Evolutionary conservation across 2,888 invertebrate species (phyloP).

Genomic region (Clostera curtula): DNA sequence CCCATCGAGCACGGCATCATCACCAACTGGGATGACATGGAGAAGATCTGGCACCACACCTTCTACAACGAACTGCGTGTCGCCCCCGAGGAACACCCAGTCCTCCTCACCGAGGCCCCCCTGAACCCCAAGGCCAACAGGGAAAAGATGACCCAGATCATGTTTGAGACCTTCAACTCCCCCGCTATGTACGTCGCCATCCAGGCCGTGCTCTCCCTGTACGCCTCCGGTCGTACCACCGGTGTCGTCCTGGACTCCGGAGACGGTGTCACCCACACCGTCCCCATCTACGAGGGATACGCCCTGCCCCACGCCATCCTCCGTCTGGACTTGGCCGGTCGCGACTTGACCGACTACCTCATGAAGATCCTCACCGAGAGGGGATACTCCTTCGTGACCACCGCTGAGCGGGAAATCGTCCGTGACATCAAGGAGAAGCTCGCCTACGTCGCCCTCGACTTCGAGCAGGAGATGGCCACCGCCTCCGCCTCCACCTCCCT

Average conservation of each 20-base stretch:
- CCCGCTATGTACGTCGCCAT: constrained; percentile 96
- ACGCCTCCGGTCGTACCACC: constrained; percentile 97
- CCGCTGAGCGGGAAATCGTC: constrained; percentile 95
- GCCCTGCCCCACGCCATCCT: constrained; percentile 97
- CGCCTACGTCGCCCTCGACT: constrained; percentile 91
- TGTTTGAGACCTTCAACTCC: constrained; percentile 95
- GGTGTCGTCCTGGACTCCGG: constrained; percentile 96
- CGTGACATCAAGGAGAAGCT: constrained; percentile 95
- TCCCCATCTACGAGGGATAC: constrained; percentile 96
- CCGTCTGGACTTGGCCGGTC: constrained; percentile 96
- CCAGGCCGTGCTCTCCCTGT: constrained; percentile 95
- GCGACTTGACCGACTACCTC: constrained; percentile 97
- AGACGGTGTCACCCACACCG: constrained; percentile 96
- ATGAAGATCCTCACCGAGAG: constrained; percentile 98
- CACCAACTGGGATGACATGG: constrained; percentile 96
- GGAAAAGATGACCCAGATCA: constrained; percentile 96
- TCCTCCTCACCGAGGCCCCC: constrained; percentile 91
- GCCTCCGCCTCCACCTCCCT: constrained; percentile 92
- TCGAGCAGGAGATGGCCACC: constrained; percentile 94
- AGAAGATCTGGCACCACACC: constrained; percentile 95
- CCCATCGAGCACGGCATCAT: constrained; percentile 93
- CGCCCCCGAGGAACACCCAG: constrained; percentile 95
- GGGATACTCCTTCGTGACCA: constrained; percentile 96
- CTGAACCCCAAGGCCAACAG: constrained; percentile 94
- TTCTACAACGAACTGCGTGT: constrained; percentile 95